phyloP scores from a whole-genome alignment of 2,888 invertebrate species.

The Epinotia demarniana region DNA sequence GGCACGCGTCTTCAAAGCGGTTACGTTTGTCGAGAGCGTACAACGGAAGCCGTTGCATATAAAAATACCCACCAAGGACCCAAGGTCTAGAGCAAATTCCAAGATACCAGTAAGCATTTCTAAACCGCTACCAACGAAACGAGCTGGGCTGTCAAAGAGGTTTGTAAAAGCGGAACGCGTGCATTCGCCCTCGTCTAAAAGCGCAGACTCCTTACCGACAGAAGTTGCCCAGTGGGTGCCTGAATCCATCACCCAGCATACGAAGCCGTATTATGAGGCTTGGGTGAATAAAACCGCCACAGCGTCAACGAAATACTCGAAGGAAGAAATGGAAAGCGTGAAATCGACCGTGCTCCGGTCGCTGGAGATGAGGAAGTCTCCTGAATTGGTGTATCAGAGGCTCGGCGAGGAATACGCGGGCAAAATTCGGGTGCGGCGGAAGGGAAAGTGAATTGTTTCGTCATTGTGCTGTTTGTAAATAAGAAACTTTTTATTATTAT shows the following conservation, averaged over 20 bases:
- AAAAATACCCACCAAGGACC: constrained; percentile 7
- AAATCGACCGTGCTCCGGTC: not conserved
- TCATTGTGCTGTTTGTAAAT: constrained; percentile 18
- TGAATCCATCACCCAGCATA: not conserved
- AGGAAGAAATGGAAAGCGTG: not conserved
- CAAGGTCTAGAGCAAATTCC: not conserved
- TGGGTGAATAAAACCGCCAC: constrained; percentile 12
- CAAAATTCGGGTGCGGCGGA: not conserved
- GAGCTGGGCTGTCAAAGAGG: not conserved
- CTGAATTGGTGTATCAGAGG: not conserved
- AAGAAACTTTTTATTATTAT: not conserved
- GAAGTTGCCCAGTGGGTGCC: constrained; percentile 6
- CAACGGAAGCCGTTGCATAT: not conserved
- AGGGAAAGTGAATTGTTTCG: not conserved
- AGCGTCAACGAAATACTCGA: not conserved
- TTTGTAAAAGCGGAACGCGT: not conserved
- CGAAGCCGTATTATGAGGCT: constrained; percentile 19
- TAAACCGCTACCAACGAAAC: too few species aligned
- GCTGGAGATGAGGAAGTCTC: not conserved
- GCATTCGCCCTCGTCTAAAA: not conserved
- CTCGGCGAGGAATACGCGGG: not conserved
- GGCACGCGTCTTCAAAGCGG: constrained; percentile 16
- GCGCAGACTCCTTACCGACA: not conserved
- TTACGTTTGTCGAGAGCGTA: not conserved
- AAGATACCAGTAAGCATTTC: not conserved